Evolutionary conservation across 2,888 invertebrate species (phyloP).

Genomic region (Drosophila tripunctata): DNA sequence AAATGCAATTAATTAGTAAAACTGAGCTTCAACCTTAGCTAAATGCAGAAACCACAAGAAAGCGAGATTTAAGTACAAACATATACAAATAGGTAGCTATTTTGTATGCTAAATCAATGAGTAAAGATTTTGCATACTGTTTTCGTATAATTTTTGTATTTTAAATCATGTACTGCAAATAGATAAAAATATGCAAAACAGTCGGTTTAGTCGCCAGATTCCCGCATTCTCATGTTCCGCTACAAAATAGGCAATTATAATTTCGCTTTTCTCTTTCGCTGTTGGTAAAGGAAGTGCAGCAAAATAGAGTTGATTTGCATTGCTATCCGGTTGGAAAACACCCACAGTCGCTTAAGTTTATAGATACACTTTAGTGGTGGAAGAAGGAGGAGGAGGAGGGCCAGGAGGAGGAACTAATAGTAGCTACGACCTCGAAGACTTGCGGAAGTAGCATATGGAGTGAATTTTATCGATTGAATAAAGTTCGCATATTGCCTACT

Average conservation of each 20-base stretch:
- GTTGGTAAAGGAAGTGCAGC: constrained; percentile 25
- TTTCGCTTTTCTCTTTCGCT: background rate
- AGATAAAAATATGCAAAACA: constrained; percentile 19
- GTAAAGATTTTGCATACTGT: constrained; percentile 25
- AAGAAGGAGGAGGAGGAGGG: background rate
- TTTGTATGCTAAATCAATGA: constrained; percentile 44
- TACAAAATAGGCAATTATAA: constrained; percentile 62
- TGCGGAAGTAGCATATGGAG: constrained; percentile 52
- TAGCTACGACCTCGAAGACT: constrained; percentile 16
- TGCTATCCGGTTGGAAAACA: constrained; percentile 1
- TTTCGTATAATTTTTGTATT: constrained; percentile 8
- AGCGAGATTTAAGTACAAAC: constrained; percentile 31
- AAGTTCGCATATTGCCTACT: constrained; percentile 52
- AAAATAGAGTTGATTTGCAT: constrained; percentile 40
- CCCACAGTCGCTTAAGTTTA: constrained; percentile 10
- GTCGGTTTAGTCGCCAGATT: constrained; percentile 31
- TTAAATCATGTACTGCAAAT: background rate
- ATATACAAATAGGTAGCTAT: constrained; percentile 9
- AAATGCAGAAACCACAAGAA: constrained; percentile 1
- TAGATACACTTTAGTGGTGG: background rate
- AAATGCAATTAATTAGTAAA: constrained; percentile 62
- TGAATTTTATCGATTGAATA: constrained; percentile 69
- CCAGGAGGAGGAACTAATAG: too few relatives aligned
- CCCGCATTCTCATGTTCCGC: constrained; percentile 10
- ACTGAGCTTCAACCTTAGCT: constrained; percentile 22